Base-by-base conservation (phyloP, 2,797 vertebrate species). In the Uromys caudimaculatus region DNA sequence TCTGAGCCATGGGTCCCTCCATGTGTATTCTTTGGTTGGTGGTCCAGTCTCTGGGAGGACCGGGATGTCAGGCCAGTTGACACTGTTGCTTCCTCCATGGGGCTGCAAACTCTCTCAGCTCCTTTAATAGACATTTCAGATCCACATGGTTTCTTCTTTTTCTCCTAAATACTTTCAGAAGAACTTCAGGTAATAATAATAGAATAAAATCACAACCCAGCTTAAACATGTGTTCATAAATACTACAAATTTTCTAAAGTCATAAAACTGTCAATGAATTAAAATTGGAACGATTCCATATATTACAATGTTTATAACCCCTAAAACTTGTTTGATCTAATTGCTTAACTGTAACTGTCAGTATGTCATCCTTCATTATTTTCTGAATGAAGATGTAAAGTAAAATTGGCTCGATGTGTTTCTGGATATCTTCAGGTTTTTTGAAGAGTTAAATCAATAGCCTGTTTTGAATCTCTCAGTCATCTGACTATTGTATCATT, bases 221-320 rank as follows among this genome's bases (percentile, higher is more conserved):
- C 50, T 7, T 93, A 79, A 54, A 95, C 41, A 27, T 67, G 41
- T 50, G 71, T 47, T 47, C 41, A n/a, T 85, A 60, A 23, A 47
- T 21, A 44, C 60, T 89, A 93, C 44, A 23, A 77, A 85, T 97
- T 94, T 60, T 90, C 24, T 95, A 90, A 50, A 90, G 32, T 85
- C 35, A 56, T 93, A 81, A 90, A 90, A 90, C 96, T 60, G 89
- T 81, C 69, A 93, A 16, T 91, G 90, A 96, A n/a, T 89, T 86
- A 47, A 76, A 64, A 87, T 85, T 83, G 12, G 38, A 85, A 94
- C 27, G 9, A 67, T 60, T 84, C 92, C 44, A 81, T 58, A 0
- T 50, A 87, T 32, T 50, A 93, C 78, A 94, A 50, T 54, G 35
- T 93, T 96, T 87, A 4, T 21, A 85, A 92, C 60, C 76, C 13